Evolutionary conservation across 2,113 vertebrate genomes (phyloP).

Genomic region (Sardina pilchardus): DNA sequence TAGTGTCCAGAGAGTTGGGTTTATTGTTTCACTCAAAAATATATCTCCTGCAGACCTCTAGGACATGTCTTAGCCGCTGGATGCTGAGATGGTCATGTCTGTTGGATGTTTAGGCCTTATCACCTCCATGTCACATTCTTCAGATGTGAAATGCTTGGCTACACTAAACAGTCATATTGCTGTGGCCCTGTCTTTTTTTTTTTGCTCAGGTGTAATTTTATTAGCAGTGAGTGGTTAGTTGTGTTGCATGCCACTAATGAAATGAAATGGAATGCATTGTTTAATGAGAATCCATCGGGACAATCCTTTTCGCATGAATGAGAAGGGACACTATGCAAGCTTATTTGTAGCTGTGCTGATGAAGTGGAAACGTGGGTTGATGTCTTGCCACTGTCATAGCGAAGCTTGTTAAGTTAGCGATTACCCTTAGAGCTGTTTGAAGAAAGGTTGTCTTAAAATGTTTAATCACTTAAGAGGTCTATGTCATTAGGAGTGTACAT

Average conservation of each 20-base stretch:
- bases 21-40: not conserved
- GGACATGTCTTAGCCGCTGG: not conserved
- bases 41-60: not conserved
- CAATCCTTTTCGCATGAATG: not conserved
- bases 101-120: no score
- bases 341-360: not conserved
- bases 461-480: not conserved
- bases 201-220: constrained; percentile 4
- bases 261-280: not conserved
- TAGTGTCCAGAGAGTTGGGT: not conserved
- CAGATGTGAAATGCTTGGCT: not conserved
- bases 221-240: not conserved
- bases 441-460: not conserved
- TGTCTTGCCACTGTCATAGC: not conserved
- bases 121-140: not conserved
- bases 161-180: not conserved
- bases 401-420: not conserved
- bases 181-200: not conserved
- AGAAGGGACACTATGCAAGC: not conserved
- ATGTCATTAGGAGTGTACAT: not conserved
- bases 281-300: not conserved
- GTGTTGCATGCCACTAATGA: not conserved
- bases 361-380: not conserved
- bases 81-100: not conserved
- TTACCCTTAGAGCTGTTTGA: not conserved